Evolutionary conservation across 2,113 vertebrate genomes (phyloP), one percentile per base, ranked within the genome.

Genomic region (Triplophysa siluroides): DNA sequence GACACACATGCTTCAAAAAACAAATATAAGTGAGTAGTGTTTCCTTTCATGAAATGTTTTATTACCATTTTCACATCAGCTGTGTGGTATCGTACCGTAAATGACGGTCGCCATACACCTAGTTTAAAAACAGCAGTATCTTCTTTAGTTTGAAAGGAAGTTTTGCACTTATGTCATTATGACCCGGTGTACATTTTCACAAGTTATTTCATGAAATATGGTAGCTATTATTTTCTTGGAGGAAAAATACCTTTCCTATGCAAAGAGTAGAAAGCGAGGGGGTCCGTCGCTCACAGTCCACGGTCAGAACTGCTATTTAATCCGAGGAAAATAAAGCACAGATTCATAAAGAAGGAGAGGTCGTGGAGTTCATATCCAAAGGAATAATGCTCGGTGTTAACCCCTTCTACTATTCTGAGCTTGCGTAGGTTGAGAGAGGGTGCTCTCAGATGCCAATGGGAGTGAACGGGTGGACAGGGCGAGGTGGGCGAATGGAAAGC

Each of bases 311-410:
- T 38, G 33, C 5, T 38, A 38, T 8, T 38, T n/a, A 1, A 38
- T 38, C 6, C 33, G 33, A 38, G 33, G 6, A 38, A 38, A 13
- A 69, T 13, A 60, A 50, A 72, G 78, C 78, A 38, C 43, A 45
- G 43, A 45, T 45, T 45, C 47, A 62, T 76, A 50, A 38, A 19
- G 54, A 13, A 47, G 43, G 10, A 52, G 45, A 58, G 83, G 74
- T 83, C 66, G 64, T 38, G 3, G 78, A 63, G 82, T 77, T 83
- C 78, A 80, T 24, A 52, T 65, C 24, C 29, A 77, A 45, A 45
- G 72, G 79, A 61, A 72, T 66, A 68, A 54, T 26, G 9, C 72
- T 56, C 11, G 8, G 13, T 58, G 24, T 74, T 38, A 61, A 41
- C 69, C 26, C 56, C 19, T 74, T 83, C 79, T 71, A 68, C 74